Evolutionary conservation across 2,888 invertebrate species (phyloP).

Genomic region (Leptothorax acervorum): DNA sequence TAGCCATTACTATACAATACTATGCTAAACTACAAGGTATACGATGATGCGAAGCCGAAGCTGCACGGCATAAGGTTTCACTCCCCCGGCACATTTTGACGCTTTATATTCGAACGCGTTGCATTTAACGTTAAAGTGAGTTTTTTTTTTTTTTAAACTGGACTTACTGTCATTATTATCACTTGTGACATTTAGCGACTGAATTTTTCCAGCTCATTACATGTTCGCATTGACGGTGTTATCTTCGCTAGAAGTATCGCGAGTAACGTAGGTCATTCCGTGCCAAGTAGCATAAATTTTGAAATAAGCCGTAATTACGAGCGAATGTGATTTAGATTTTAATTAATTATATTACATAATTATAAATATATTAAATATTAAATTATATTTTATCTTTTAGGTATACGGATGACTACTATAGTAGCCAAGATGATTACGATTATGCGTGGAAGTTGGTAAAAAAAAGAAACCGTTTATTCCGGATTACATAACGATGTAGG

Average conservation of each 20-base stretch:
- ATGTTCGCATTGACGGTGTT: slow-evolving; percentile 11
- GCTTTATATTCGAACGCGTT: slow-evolving; percentile 10
- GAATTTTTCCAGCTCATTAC: slow-evolving; percentile 1
- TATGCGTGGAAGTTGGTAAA: slow-evolving; percentile 26
- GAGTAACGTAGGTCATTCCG: slow-evolving; percentile 35
- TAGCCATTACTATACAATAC: slow-evolving; percentile 16
- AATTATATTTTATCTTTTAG: slow-evolving; percentile 71
- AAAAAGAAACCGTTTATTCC: slow-evolving; percentile 17
- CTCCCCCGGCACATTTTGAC: slow-evolving; percentile 20
- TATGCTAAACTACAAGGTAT: slow-evolving; percentile 40
- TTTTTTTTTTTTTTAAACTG: not conserved
- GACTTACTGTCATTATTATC: not conserved
- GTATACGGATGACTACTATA: slow-evolving; percentile 57
- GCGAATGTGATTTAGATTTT: slow-evolving; percentile 53
- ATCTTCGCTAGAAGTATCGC: slow-evolving; percentile 39
- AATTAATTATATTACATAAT: slow-evolving; percentile 55
- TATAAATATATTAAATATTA: slow-evolving; percentile 48
- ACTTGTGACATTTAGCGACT: not conserved
- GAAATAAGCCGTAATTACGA: slow-evolving; percentile 39
- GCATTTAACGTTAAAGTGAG: not conserved
- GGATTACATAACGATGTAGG: slow-evolving; percentile 25
- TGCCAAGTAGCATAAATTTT: slow-evolving; percentile 43
- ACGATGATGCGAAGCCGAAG: slow-evolving; percentile 39
- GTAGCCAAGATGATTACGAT: slow-evolving; percentile 45
- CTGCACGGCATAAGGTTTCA: slow-evolving; percentile 23